A percentile compares a stretch with the other conserved stretches of the same genome.
Conservation (phyloP, 2,888 invertebrate species). For the Julus scandinavius region DNA sequence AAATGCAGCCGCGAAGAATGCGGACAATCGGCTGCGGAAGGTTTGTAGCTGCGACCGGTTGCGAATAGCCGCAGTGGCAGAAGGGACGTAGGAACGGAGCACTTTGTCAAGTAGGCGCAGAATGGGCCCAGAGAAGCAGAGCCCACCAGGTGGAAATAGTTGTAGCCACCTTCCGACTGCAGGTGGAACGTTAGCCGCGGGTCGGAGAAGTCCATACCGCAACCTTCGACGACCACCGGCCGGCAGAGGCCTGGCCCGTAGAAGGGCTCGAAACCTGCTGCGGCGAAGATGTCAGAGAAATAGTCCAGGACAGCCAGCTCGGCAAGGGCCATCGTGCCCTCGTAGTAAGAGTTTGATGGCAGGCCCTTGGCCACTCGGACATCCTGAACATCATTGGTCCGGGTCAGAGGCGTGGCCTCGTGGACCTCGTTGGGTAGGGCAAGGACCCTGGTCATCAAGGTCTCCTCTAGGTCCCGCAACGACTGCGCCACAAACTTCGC, state of each 20-base stretch:
- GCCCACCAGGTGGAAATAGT: constrained; percentile 78
- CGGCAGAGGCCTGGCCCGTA: constrained; percentile 83
- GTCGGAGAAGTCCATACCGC: constrained; percentile 73
- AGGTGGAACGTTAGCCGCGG: constrained; percentile 72
- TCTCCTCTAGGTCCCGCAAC: neutral
- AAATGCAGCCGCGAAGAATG: constrained; percentile 61
- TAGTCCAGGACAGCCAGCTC: constrained; percentile 51
- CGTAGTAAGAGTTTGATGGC: constrained; percentile 23
- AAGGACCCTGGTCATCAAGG: neutral
- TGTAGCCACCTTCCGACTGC: constrained; percentile 70
- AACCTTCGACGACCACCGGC: constrained; percentile 80
- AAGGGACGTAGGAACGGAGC: constrained; percentile 71
- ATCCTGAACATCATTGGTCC: neutral
- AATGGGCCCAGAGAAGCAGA: constrained; percentile 79
- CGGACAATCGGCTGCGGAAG: constrained; percentile 62
- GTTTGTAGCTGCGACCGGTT: constrained; percentile 77
- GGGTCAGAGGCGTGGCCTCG: neutral
- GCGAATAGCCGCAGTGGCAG: constrained; percentile 78
- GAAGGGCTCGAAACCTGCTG: constrained; percentile 72
- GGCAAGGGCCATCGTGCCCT: constrained; percentile 29
- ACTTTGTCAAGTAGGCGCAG: constrained; percentile 78
- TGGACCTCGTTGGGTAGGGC: constrained; percentile 25
- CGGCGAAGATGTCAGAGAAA: constrained; percentile 15
- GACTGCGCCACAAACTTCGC: neutral
- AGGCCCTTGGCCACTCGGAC: neutral